Percentiles rank a stretch among this genome's conserved stretches.
Conservation (phyloP, 2,797 vertebrate species). For the Clarias laeviceps region DNA sequence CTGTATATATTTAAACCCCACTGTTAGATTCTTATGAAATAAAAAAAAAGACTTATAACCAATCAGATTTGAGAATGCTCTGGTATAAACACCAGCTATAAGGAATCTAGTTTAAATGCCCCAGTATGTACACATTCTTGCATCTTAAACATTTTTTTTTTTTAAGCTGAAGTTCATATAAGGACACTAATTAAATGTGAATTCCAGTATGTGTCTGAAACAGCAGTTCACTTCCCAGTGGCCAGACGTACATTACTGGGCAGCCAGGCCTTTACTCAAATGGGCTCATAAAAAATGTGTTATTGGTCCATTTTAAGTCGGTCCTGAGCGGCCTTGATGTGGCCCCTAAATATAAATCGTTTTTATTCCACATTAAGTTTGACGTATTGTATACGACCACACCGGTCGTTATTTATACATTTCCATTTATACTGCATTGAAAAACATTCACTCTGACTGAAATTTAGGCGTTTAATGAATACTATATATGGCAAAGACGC, state of each 20-base stretch:
- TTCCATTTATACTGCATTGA: background rate
- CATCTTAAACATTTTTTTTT: background rate
- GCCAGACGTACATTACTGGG: background rate
- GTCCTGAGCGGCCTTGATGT: background rate
- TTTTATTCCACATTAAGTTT: conserved; percentile 17
- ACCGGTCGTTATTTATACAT: background rate
- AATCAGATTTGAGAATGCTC: background rate
- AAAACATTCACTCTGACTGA: background rate
- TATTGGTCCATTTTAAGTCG: conserved; percentile 2
- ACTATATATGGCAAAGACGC: background rate
- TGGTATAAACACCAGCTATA: background rate
- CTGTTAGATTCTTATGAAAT: background rate
- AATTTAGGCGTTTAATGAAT: background rate
- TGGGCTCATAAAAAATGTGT: background rate
- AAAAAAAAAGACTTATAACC: background rate
- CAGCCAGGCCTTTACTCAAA: background rate
- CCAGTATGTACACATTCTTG: background rate
- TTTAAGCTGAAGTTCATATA: background rate
- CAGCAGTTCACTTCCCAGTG: background rate
- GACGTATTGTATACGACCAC: background rate
- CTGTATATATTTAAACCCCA: background rate
- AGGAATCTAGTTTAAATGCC: background rate
- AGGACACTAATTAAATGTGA: background rate
- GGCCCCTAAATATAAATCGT: background rate
- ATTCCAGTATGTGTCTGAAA: conserved; percentile 1